Conservation (phyloP, 2,797 vertebrate genomes). For the Hapalemur alaotrensis region DNA sequence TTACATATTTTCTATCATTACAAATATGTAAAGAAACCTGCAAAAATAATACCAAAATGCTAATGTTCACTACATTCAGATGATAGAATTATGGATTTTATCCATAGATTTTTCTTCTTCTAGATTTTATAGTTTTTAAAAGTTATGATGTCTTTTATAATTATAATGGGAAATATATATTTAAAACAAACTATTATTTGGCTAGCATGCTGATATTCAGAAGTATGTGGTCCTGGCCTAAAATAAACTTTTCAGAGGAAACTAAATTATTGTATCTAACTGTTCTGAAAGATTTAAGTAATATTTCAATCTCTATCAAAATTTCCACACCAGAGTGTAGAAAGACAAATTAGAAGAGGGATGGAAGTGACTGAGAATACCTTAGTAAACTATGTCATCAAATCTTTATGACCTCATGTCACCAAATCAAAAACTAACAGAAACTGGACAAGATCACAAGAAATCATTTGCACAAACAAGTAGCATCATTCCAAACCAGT, state of each 20-base stretch:
- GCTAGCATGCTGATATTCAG: constrained; percentile 20
- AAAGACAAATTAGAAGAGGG: background rate
- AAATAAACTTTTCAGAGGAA: constrained; percentile 26
- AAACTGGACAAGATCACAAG: background rate
- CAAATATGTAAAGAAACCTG: background rate
- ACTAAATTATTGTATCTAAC: background rate
- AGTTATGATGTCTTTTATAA: background rate
- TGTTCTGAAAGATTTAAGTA: background rate
- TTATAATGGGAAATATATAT: constrained; percentile 42
- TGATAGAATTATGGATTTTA: constrained; percentile 10
- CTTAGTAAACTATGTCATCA: constrained; percentile 13
- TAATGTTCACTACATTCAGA: background rate
- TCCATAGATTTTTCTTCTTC: constrained; percentile 16
- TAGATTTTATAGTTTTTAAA: constrained; percentile 25
- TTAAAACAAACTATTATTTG: constrained; percentile 33
- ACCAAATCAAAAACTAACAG: constrained; percentile 26
- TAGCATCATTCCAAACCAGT: background rate
- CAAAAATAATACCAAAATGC: background rate
- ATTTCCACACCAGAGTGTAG: background rate
- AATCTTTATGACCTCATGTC: background rate
- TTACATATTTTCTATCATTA: constrained; percentile 37
- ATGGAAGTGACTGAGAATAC: background rate
- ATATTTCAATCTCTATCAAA: background rate
- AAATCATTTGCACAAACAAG: background rate
- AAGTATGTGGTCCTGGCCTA: background rate